Percentiles rank a stretch among this genome's conserved stretches.
These are phyloP conservation scores for Drosophila busckii DNA, from an alignment of 1,140 invertebrate genomes.

Conservation along the genomic window DNA sequence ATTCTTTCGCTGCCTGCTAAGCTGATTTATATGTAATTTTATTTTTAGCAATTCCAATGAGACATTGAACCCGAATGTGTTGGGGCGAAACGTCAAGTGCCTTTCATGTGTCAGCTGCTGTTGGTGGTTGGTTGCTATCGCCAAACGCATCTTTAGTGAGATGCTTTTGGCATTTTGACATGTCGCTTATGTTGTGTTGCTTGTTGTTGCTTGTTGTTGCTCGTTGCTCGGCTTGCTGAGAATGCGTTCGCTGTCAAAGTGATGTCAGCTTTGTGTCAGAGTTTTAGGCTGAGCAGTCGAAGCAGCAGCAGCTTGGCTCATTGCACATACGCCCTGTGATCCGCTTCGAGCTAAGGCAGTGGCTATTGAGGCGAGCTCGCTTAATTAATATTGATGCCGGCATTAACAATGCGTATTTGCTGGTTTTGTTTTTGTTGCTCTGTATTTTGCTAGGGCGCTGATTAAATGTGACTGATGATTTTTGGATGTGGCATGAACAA, in stretches of 20 bases:
- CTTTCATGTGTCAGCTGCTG: constrained; percentile 32
- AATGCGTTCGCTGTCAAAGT: constrained; percentile 72
- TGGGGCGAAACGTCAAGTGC: constrained; percentile 28
- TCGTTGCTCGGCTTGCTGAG: constrained; percentile 63
- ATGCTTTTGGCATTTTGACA: constrained; percentile 69
- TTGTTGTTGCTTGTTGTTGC: too few relatives aligned
- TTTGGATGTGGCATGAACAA: constrained; percentile 44
- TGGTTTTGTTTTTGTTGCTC: too few relatives aligned
- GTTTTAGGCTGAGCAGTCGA: constrained; percentile 4
- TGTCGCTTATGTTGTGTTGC: constrained; percentile 73
- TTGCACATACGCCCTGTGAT: constrained; percentile 42
- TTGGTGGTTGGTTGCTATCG: constrained; percentile 37
- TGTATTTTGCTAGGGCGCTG: constrained; percentile 44
- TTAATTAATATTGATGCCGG: constrained; percentile 74
- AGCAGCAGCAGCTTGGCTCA: constrained; percentile 22
- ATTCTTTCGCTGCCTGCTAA: too few relatives aligned
- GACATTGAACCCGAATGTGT: too few relatives aligned
- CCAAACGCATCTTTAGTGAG: constrained; percentile 60
- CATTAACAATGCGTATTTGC: constrained; percentile 62
- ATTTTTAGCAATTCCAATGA: too few relatives aligned
- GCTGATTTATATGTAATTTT: not conserved
- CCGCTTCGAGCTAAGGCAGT: not conserved
- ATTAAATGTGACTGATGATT: constrained; percentile 65
- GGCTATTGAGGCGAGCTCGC: not conserved
- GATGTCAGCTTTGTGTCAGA: constrained; percentile 72